Base-by-base conservation (phyloP, 2,888 invertebrate species). In the Pheosia gnoma region DNA sequence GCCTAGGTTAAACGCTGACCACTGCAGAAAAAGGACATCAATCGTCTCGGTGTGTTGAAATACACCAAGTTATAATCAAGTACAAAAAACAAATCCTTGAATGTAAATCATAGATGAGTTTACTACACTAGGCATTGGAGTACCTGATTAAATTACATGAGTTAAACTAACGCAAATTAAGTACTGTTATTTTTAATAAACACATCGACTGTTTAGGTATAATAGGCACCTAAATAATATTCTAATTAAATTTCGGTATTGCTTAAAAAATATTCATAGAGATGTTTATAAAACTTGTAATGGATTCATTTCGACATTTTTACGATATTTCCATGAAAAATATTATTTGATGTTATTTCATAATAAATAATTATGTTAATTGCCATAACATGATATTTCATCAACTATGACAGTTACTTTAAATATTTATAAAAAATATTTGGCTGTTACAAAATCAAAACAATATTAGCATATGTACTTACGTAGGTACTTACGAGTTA, bases 1-100 rank as follows among this genome's bases (percentile, higher is more conserved):
- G 72, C 70, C 69, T 79, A 75, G 72, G 68, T 74, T 70, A 61
- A 60, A 67, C 57, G 61, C 59, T 61, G 53, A 61, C 41, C 37
- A 13, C 62, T 56, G 7, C 11, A 39, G 56, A 37, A 60, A 70
- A 70, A 70, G 67, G 67, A 68, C 66, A 66, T 65, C 53, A 57
- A 57, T 60, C 63, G 62, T 67, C 63, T 68, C 8, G 4, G n/a
- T 4, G 11, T 47, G 11, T 47, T 47, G 47, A n/a, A 47, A 47
- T 47, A 4, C n/a, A 47, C 9, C 5, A 47, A 4, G 11, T 4
- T 47, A n/a, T 5, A 11, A 47, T n/a, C n/a, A 47, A 47, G 10
- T 43, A 43, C 9, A 4, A 3, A 47, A 4, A n/a, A 47, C 45
- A 10, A 47, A n/a, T n/a, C 8, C 43, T 41, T 41, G 41, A 43